Percentiles rank a stretch among this genome's conserved stretches.
Conservation (phyloP, 2,888 invertebrate species). For the Rosalia funebris region DNA sequence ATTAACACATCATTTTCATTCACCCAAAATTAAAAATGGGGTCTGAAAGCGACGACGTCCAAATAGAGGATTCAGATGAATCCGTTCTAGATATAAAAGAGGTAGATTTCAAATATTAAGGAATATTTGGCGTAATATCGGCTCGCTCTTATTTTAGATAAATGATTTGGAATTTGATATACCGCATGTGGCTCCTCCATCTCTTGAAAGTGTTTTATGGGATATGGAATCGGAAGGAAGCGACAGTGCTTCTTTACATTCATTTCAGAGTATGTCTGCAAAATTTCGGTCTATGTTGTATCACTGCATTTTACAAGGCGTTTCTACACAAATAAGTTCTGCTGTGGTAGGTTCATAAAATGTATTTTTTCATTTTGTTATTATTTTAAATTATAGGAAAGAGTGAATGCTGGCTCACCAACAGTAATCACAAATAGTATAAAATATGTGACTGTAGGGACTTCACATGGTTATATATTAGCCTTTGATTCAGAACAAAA, state of each 20-base stretch:
- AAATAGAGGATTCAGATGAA: slow-evolving; percentile 61
- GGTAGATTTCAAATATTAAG: slow-evolving; percentile 51
- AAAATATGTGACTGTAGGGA: slow-evolving; percentile 89
- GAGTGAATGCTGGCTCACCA: slow-evolving; percentile 88
- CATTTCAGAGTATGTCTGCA: slow-evolving; percentile 64
- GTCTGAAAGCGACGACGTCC: slow-evolving; percentile 58
- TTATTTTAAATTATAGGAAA: slow-evolving; percentile 71
- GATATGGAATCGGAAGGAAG: slow-evolving; percentile 76
- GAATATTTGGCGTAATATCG: no score
- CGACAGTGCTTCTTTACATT: slow-evolving; percentile 67
- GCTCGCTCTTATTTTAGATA: slow-evolving; percentile 72
- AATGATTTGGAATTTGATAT: slow-evolving; percentile 86
- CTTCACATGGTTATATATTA: slow-evolving; percentile 90
- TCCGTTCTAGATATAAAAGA: slow-evolving; percentile 60
- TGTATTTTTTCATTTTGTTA: no score
- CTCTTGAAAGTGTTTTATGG: slow-evolving; percentile 83
- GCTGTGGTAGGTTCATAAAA: slow-evolving; percentile 75
- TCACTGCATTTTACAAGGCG: slow-evolving; percentile 85
- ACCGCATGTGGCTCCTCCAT: slow-evolving; percentile 78
- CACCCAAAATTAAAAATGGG: slow-evolving; percentile 56
- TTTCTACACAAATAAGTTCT: slow-evolving; percentile 88
- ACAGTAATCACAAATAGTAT: slow-evolving; percentile 83
- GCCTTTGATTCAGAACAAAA: slow-evolving; percentile 89
- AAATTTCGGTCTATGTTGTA: slow-evolving; percentile 75
- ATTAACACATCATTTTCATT: no score